Evolutionary conservation across 53 echinoderm and acorn worm species (phyloP).

Genomic region (Stichopus horrens): DNA sequence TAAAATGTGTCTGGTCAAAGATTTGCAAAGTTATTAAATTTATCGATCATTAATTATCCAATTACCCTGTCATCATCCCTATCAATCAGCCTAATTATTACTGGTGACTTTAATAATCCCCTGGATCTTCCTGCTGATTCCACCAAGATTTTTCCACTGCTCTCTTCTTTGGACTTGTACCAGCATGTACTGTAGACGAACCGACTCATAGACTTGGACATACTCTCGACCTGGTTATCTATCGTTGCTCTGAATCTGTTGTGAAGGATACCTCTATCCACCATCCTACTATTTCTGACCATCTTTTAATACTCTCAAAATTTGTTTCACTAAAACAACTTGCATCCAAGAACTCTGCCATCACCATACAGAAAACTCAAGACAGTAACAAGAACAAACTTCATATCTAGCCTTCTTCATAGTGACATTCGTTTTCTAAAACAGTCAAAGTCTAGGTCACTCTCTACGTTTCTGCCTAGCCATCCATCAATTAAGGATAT

Average conservation of each 20-base stretch:
- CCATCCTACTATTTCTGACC: not conserved
- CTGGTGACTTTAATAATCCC: conserved; percentile 16
- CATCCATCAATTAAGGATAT: too few species aligned
- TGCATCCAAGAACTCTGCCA: too few species aligned
- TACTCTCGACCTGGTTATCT: not conserved
- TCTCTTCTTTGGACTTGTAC: conserved; percentile 1
- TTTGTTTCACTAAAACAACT: too few species aligned
- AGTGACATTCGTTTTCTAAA: too few species aligned
- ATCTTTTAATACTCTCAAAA: not conserved
- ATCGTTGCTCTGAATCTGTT: not conserved
- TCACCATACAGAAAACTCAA: too few species aligned
- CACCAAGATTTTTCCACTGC: not conserved
- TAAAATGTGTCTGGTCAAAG: too few species aligned
- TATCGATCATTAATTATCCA: too few species aligned
- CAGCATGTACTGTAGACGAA: not conserved
- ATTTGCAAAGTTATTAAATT: too few species aligned
- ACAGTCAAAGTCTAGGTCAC: too few species aligned
- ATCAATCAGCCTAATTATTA: not conserved
- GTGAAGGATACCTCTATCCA: not conserved
- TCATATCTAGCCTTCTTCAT: too few species aligned
- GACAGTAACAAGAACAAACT: too few species aligned
- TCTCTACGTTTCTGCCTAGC: too few species aligned
- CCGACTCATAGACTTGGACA: conserved; percentile 34
- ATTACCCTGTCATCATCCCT: not conserved
- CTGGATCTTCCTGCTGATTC: conserved; percentile 13